Evolutionary conservation across 2,888 invertebrate species (phyloP), one percentile per base, ranked within the genome.

Genomic region (Oscheius sp.): DNA sequence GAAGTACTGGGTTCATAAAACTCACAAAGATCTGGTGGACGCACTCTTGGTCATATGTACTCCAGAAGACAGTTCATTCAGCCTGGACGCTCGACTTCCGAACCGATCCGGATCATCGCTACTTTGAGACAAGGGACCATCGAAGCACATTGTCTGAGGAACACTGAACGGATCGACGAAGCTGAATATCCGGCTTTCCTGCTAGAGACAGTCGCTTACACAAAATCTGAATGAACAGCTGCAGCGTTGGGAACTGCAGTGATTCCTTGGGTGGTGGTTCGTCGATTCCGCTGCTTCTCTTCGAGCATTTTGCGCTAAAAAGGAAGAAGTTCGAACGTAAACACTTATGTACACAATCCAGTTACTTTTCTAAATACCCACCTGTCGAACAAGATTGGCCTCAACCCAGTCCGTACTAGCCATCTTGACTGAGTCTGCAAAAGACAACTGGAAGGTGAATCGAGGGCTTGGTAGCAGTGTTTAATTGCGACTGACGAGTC

Each of bases 241-340:
- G 65, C 65, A 5, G 68, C n/a, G 53, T 33, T 68, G 1, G 68
- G 55, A n/a, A 68, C 68, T 10, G 80, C 57, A 77, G 63, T 55
- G 42, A 68, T 53, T 7, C 55, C 55, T 2, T 33, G 53, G 13
- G 68, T 68, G 3, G 55, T 68, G 11, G 37, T 55, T 42, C 87
- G 81, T 37, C 86, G 85, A 60, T 84, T 82, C 2, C 83, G 76
- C 73, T 89, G 88, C 62, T 84, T 86, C 60, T 88, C 85, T 73
- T 88, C 88, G n/a, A 88, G 80, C 72, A 88, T 76, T 70, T 81
- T 79, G 13, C 87, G 76, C 84, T 87, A 71, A 73, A 86, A 74
- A 32, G 58, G 21, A 21, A 3, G 11, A 51, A n/a, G 29, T 21
- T 13, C 59, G 11, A 37, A 13, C 42, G 1, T 33, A 1, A 7